phyloP scores from a whole-genome alignment of 2,888 invertebrate genomes.

The Nycteola revayana region DNA sequence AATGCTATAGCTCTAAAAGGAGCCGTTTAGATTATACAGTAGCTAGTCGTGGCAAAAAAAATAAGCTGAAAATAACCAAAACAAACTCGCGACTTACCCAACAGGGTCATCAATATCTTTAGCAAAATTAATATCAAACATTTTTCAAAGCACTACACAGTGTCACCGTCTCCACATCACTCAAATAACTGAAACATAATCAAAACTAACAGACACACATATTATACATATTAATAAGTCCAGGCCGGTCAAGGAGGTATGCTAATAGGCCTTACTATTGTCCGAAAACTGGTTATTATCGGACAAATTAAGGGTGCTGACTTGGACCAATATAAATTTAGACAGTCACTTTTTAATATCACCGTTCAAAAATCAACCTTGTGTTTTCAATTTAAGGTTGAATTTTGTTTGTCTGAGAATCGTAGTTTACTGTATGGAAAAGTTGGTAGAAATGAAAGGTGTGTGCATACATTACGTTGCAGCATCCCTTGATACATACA shows the following conservation, averaged over 20 bases:
- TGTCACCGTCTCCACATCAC: conserved; percentile 45
- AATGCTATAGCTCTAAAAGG: too few relatives aligned
- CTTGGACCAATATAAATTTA: conserved; percentile 33
- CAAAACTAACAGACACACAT: conserved; percentile 35
- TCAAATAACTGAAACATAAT: conserved; percentile 46
- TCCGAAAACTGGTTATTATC: conserved; percentile 64
- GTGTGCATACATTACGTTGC: conserved; percentile 77
- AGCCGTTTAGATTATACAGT: too few relatives aligned
- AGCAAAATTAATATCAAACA: conserved; percentile 3
- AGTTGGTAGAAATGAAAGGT: conserved; percentile 62
- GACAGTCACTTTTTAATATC: neutral
- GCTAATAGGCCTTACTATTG: conserved; percentile 72
- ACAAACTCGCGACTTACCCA: conserved; percentile 12
- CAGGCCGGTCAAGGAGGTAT: conserved; percentile 79
- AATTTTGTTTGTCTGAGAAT: conserved; percentile 24
- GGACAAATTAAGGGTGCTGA: conserved; percentile 73
- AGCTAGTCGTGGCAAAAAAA: too few relatives aligned
- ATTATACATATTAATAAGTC: conserved; percentile 76
- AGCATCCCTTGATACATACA: conserved; percentile 62
- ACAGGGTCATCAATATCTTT: neutral
- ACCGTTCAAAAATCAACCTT: conserved; percentile 1
- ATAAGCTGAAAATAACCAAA: neutral
- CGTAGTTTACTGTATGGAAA: conserved; percentile 7
- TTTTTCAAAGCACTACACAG: conserved; percentile 17
- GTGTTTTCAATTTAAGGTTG: conserved; percentile 30